Base-by-base conservation (phyloP, 2,888 invertebrate species). In the Nudaria mundana region DNA sequence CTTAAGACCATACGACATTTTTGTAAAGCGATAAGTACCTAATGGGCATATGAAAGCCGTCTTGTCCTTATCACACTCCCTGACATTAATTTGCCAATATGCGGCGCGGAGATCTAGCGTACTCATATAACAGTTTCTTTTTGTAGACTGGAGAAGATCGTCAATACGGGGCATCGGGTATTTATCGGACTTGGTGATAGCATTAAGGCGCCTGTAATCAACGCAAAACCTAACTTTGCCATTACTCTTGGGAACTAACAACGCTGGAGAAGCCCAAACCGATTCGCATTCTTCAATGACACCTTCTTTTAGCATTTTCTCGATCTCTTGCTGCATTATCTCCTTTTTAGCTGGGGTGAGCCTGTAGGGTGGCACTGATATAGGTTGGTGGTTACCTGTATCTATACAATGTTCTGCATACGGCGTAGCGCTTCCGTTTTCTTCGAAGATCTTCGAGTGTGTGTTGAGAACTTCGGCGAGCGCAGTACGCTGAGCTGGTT, bases 1-100 rank as follows among this genome's bases (percentile, higher is more conserved):
- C 1, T 56, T 40, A 1, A 71, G 18, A 0, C 70, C 69, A 24
- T 71, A 68, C 0, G 65, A 63, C 68, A 69, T 69, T 10, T 67
- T 37, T 1, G 48, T 46, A 26, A 67, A 71, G 7, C 44, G 36
- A 23, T 45, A 70, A 0, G 55, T 5, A n/a, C n/a, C n/a, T n/a
- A n/a, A 26, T 3, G 11, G 25, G 1, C 12, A 12, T 3, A 26
- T 26, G 6, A 26, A 26, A 5, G 25, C 25, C 5, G 25, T 26
- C 13, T 26, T 26, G 2, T 26, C 25, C 7, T 26, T 11, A 6
- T 26, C 25, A 3, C 3, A 4, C 2, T 26, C 12, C 4, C 6
- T 2, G 2, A 26, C 25, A 3, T 4, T 3, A 2, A 26, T 7
- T 13, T 12, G 25, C 25, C 25, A 26, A 6, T 26, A 26, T 2